Evolutionary conservation across 2,888 invertebrate genomes (phyloP).

Genomic region (Tricholauxania praeusta): DNA sequence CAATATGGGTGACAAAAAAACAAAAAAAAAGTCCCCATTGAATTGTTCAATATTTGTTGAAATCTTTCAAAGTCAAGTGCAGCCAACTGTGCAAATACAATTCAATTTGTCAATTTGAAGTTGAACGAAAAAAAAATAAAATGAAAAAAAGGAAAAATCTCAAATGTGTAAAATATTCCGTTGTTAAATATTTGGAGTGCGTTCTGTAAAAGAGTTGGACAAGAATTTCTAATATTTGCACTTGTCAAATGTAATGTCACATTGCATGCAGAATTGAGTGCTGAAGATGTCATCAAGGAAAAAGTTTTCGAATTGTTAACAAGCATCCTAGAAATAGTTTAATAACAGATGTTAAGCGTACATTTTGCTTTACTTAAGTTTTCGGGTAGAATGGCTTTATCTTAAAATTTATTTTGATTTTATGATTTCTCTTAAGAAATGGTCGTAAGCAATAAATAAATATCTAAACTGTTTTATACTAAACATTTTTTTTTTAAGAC

Average conservation of each 20-base stretch:
- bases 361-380: too few relatives aligned
- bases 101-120: slow-evolving; percentile 19
- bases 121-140: not conserved
- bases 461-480: too few relatives aligned
- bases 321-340: too few relatives aligned
- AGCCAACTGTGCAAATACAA: slow-evolving; percentile 19
- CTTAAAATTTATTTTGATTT: too few relatives aligned
- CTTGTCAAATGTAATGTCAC: slow-evolving; percentile 12
- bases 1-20: not conserved
- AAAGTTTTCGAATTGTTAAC: too few relatives aligned
- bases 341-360: too few relatives aligned
- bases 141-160: not conserved
- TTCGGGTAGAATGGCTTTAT: too few relatives aligned
- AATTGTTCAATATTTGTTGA: slow-evolving; percentile 27
- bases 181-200: not conserved
- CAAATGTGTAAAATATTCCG: not conserved
- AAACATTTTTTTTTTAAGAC: too few relatives aligned
- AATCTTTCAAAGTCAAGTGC: slow-evolving; percentile 30
- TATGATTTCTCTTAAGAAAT: too few relatives aligned
- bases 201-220: not conserved
- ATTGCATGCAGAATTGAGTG: too few relatives aligned
- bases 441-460: too few relatives aligned
- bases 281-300: too few relatives aligned
- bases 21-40: not conserved
- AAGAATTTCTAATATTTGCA: not conserved